Conservation (phyloP, 2,888 invertebrate genomes). For the Nymphalis polychloros region DNA sequence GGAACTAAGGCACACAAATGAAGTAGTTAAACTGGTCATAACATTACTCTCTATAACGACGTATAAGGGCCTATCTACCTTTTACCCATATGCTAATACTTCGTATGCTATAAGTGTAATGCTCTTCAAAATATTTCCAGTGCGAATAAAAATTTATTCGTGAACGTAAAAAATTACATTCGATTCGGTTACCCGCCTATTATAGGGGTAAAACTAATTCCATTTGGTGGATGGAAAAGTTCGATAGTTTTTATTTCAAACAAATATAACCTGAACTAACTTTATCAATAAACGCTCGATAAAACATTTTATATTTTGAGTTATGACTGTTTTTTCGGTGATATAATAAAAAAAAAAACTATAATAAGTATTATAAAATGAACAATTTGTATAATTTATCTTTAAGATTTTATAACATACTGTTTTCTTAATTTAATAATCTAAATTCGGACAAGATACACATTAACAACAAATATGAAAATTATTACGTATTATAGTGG, state of each 20-base stretch:
- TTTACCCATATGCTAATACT: slow-evolving; percentile 1
- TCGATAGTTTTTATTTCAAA: slow-evolving; percentile 4
- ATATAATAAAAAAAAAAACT: no score
- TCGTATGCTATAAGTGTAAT: neutral
- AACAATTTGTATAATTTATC: no score
- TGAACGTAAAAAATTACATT: slow-evolving; percentile 15
- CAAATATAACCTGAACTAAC: neutral
- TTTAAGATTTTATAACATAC: no score
- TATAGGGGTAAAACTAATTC: slow-evolving; percentile 20
- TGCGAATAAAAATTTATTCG: slow-evolving; percentile 22
- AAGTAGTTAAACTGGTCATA: neutral
- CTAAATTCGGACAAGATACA: no score
- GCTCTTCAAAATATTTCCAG: slow-evolving; percentile 10
- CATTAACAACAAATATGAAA: no score
- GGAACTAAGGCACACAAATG: no score
- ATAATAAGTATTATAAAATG: no score
- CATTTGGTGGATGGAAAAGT: slow-evolving; percentile 14
- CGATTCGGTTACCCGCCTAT: slow-evolving; percentile 16
- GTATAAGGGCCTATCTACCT: neutral
- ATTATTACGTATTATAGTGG: no score
- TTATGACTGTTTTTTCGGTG: no score
- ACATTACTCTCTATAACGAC: neutral
- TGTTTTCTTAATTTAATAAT: no score
- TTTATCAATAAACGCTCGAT: slow-evolving; percentile 1
- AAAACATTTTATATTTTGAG: neutral